Evolutionary conservation across 2,113 vertebrate genomes (phyloP).

Genomic region (Campylomormyrus numenius): DNA sequence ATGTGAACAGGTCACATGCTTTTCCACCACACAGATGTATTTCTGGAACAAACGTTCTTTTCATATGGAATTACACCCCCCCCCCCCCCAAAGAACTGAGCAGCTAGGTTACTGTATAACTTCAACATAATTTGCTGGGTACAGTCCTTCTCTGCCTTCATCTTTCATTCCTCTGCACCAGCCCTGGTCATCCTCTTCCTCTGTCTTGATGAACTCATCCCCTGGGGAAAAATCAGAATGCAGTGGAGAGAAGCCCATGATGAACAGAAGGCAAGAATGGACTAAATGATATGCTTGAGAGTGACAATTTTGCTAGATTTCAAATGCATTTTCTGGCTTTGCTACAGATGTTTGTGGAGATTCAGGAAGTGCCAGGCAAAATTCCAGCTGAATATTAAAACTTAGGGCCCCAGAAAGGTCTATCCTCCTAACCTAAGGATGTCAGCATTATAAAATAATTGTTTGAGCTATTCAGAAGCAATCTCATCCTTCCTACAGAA

Average conservation of each 20-base stretch:
- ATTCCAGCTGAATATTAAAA: not conserved
- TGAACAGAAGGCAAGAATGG: not conserved
- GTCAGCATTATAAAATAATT: not conserved
- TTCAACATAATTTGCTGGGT: slow-evolving; percentile 72
- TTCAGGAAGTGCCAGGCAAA: not conserved
- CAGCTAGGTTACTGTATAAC: slow-evolving; percentile 43
- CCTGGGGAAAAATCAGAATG: slow-evolving; percentile 41
- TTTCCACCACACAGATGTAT: not conserved
- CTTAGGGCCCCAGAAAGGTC: not conserved
- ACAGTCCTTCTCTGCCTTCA: slow-evolving; percentile 66
- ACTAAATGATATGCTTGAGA: not conserved
- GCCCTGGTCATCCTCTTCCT: slow-evolving; percentile 76
- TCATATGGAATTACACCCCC: not conserved
- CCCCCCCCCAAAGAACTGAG: not conserved
- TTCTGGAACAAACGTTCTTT: slow-evolving; percentile 5
- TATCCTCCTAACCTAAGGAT: not conserved
- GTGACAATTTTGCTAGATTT: not conserved
- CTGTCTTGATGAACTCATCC: slow-evolving; percentile 70
- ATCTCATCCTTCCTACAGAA: not conserved
- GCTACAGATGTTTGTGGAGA: not conserved
- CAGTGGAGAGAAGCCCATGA: not conserved
- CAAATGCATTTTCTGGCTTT: not conserved
- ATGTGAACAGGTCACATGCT: not conserved
- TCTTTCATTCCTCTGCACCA: slow-evolving; percentile 71
- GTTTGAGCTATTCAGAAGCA: not conserved